Percentiles rank a stretch among this genome's conserved stretches.
phyloP scores from a whole-genome alignment of 1,140 invertebrate species.

The Apolygus lucorum region DNA sequence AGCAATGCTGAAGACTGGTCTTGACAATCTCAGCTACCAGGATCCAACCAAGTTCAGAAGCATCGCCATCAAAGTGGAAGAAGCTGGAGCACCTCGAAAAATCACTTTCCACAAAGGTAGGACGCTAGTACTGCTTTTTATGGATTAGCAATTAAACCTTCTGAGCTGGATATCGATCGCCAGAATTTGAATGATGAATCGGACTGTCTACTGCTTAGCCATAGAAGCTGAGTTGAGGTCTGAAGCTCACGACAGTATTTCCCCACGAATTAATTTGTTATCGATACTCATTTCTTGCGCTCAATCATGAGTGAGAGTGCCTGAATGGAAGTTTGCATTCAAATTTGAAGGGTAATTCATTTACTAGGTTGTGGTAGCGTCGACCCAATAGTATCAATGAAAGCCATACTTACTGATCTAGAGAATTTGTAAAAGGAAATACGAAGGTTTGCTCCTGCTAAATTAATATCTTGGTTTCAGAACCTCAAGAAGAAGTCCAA shows the following conservation, averaged over 20 bases:
- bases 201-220: neutral
- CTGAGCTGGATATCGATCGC: neutral
- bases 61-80: constrained; percentile 8
- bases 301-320: no score
- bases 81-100: constrained; percentile 4
- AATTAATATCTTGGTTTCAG: no score
- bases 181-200: neutral
- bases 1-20: constrained; percentile 22
- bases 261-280: neutral
- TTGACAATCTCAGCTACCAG: constrained; percentile 16
- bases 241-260: neutral
- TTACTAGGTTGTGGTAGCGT: no score
- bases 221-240: neutral
- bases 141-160: no score
- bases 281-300: neutral
- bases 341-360: no score
- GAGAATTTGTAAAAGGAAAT: no score
- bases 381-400: no score
- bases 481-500: constrained; percentile 10
- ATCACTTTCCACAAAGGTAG: constrained; percentile 7
- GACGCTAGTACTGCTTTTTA: no score
- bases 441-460: no score
- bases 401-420: no score
- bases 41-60: constrained; percentile 22
- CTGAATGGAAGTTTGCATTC: no score